A percentile compares a stretch with the other conserved stretches of the same genome.
Conservation (phyloP, 1,140 invertebrate species). For the Teleogryllus occipitalis region DNA sequence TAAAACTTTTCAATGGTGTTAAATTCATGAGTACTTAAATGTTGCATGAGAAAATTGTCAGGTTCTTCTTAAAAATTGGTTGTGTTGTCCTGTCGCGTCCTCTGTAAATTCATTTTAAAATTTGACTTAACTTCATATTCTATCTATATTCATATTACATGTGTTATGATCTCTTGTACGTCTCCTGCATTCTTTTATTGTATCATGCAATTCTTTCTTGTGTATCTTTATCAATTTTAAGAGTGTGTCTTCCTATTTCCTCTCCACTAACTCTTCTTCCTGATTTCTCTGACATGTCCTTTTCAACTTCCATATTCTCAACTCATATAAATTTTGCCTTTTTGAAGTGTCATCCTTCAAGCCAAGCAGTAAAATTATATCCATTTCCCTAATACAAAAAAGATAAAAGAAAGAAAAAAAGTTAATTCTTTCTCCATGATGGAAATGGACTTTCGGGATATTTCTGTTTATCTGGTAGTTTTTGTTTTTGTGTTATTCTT, state of each 20-base stretch:
- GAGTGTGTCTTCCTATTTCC: not conserved
- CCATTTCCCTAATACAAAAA: not conserved
- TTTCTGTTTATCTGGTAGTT: too few relatives aligned
- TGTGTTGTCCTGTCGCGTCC: not conserved
- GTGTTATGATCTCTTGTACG: not conserved
- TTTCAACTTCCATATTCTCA: not conserved
- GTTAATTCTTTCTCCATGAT: too few relatives aligned
- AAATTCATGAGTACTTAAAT: not conserved
- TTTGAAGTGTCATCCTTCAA: not conserved
- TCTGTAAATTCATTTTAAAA: not conserved
- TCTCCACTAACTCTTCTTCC: not conserved
- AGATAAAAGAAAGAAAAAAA: too few relatives aligned
- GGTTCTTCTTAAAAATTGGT: not conserved
- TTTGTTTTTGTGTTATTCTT: too few relatives aligned
- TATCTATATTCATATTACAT: not conserved
- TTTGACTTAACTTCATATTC: not conserved
- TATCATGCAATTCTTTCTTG: not conserved
- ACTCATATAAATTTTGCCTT: not conserved
- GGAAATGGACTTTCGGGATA: too few relatives aligned
- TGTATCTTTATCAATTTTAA: not conserved
- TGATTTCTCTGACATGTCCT: not conserved
- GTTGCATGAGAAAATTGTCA: not conserved
- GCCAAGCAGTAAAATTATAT: not conserved
- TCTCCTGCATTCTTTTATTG: not conserved
- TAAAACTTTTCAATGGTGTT: not conserved